Evolutionary conservation across 2,113 vertebrate species (phyloP).

Genomic region (Podarcis raffonei): DNA sequence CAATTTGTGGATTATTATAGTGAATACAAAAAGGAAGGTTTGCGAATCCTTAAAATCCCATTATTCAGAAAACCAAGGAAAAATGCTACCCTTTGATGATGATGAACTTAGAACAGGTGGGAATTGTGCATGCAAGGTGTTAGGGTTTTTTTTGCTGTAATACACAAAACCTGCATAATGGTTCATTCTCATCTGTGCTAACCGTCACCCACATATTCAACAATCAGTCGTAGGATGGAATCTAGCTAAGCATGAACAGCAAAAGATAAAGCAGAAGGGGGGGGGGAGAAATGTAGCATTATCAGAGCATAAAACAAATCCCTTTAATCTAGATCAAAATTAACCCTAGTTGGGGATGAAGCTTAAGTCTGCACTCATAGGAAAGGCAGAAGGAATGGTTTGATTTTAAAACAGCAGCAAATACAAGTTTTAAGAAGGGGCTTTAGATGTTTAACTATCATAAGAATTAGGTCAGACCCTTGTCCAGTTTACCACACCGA

Average conservation of each 20-base stretch:
- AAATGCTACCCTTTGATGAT: background rate
- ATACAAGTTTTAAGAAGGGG: background rate
- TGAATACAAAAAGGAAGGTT: background rate
- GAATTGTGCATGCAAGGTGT: background rate
- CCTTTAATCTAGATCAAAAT: background rate
- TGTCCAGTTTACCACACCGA: background rate
- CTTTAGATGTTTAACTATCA: background rate
- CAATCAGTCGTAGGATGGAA: background rate
- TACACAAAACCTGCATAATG: background rate
- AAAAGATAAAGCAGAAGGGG: background rate
- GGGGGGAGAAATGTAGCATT: background rate
- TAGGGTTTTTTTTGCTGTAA: background rate
- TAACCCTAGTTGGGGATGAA: background rate
- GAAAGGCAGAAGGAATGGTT: background rate
- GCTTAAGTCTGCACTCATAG: background rate
- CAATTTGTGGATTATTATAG: background rate
- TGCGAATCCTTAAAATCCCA: background rate
- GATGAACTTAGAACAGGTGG: background rate
- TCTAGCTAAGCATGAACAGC: background rate
- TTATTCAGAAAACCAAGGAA: background rate
- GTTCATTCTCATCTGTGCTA: background rate
- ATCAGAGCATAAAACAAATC: background rate
- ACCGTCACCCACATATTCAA: background rate
- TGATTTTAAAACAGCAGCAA: background rate
- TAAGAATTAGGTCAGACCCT: too few relatives aligned